Conservation (phyloP, 2,797 vertebrate genomes). For the Hippocampus kuda region DNA sequence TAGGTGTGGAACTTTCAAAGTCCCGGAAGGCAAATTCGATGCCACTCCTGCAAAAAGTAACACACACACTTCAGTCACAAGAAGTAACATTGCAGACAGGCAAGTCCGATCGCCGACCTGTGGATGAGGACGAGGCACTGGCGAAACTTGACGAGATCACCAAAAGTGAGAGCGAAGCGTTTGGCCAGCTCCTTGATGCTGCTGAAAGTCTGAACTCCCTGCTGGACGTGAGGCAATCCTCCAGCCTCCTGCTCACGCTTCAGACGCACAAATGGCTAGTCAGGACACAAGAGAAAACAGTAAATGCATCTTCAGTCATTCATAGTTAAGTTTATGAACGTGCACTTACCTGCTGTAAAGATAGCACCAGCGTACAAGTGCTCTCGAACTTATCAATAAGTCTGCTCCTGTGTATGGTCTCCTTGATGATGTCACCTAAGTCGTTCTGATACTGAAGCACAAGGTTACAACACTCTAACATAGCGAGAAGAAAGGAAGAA, state of each 20-base stretch:
- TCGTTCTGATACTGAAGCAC: conserved; percentile 66
- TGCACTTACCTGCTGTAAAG: conserved; percentile 77
- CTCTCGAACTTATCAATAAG: conserved; percentile 78
- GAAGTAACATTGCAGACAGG: background rate
- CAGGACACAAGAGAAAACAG: conserved; percentile 6
- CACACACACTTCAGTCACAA: background rate
- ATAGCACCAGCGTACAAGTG: conserved; percentile 73
- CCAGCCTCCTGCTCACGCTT: conserved; percentile 66
- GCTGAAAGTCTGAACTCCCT: conserved; percentile 74
- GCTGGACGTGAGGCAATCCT: conserved; percentile 34
- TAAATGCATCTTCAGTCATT: conserved; percentile 8
- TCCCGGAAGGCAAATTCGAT: conserved; percentile 85
- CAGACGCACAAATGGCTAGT: conserved; percentile 73
- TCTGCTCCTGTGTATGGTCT: conserved; percentile 74
- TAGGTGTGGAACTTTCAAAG: conserved; percentile 59
- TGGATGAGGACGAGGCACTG: conserved; percentile 84
- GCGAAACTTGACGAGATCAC: conserved; percentile 80
- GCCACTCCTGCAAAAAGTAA: conserved; percentile 66
- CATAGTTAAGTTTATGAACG: background rate
- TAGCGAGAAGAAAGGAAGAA: background rate
- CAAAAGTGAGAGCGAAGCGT: conserved; percentile 83
- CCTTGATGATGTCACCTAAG: conserved; percentile 91
- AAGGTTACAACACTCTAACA: background rate
- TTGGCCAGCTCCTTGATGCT: conserved; percentile 86
- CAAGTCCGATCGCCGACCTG: conserved; percentile 61